phyloP scores from a whole-genome alignment of 2,797 vertebrate species.

The Sylvia borin region DNA sequence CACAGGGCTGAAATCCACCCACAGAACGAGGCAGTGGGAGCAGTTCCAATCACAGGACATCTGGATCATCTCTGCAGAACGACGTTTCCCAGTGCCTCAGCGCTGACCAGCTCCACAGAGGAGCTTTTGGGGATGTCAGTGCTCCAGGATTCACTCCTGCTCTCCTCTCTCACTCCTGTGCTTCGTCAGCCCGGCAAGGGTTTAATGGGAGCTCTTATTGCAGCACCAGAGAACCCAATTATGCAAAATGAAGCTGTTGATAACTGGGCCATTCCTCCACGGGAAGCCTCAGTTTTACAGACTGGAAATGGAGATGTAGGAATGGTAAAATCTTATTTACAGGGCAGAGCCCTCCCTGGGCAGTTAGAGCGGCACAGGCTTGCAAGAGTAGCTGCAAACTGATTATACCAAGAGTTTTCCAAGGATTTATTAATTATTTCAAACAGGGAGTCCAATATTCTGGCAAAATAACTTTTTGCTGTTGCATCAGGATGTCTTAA shows the following conservation, averaged over 20 bases:
- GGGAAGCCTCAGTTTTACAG: neutral
- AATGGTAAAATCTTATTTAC: neutral
- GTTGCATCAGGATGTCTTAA: neutral
- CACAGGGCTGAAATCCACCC: neutral
- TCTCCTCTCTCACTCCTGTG: fast-evolving
- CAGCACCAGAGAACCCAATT: neutral
- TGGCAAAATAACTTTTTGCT: neutral
- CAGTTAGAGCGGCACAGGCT: neutral
- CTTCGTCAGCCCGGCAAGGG: neutral
- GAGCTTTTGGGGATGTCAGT: neutral
- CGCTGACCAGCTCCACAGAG: neutral
- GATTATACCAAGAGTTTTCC: neutral
- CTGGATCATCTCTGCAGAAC: neutral
- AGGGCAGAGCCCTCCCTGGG: neutral
- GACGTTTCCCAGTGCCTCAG: neutral
- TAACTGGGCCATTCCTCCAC: neutral
- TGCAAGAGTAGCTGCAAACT: neutral
- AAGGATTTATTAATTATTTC: neutral
- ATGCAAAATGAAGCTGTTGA: neutral
- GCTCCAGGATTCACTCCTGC: neutral
- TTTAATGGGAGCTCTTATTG: neutral
- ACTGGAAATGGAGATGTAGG: neutral
- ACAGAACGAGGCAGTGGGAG: neutral
- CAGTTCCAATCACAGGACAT: neutral
- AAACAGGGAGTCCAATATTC: neutral